Percentiles rank a stretch among this genome's conserved stretches.
phyloP scores from a whole-genome alignment of 92 coral and sea anemone genomes.

The Zoanthus sansibaricus region DNA sequence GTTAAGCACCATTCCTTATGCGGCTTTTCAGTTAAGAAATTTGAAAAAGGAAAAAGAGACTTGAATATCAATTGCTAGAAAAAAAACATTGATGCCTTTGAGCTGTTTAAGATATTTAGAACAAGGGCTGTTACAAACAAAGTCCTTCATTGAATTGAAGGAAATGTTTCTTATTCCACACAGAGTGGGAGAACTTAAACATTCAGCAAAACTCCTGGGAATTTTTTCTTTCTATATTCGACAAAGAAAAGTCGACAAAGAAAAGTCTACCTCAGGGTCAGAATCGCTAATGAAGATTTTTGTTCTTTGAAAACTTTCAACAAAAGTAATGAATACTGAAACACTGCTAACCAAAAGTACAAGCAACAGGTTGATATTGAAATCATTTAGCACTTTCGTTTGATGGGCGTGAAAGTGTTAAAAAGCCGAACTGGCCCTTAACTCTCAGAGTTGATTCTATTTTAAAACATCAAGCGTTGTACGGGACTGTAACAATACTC shows the following conservation, averaged over 20 bases:
- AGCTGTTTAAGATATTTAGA: not conserved
- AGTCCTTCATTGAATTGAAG: not conserved
- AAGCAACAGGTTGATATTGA: not conserved
- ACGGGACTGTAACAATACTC: not conserved
- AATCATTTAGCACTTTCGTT: not conserved
- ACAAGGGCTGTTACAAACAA: not conserved
- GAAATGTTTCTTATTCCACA: not conserved
- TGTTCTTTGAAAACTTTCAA: not conserved
- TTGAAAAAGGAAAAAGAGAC: not conserved
- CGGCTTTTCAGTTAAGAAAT: not conserved
- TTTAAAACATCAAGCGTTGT: not conserved
- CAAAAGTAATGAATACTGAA: not conserved
- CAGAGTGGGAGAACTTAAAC: not conserved
- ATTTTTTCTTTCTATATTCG: not conserved
- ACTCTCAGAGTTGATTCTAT: not conserved
- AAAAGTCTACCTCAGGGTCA: not conserved
- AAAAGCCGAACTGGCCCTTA: not conserved
- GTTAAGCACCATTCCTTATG: not conserved
- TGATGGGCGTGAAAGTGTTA: not conserved
- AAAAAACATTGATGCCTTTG: not conserved
- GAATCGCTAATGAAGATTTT: not conserved
- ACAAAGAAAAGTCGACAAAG: not conserved
- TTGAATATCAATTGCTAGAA: not conserved
- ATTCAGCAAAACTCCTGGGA: not conserved
- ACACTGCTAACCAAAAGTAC: slow-evolving; percentile 28